Evolutionary conservation across 2,797 vertebrate species (phyloP), one percentile per base, ranked within the genome.

Genomic region (Hydrocynus forskahlii): DNA sequence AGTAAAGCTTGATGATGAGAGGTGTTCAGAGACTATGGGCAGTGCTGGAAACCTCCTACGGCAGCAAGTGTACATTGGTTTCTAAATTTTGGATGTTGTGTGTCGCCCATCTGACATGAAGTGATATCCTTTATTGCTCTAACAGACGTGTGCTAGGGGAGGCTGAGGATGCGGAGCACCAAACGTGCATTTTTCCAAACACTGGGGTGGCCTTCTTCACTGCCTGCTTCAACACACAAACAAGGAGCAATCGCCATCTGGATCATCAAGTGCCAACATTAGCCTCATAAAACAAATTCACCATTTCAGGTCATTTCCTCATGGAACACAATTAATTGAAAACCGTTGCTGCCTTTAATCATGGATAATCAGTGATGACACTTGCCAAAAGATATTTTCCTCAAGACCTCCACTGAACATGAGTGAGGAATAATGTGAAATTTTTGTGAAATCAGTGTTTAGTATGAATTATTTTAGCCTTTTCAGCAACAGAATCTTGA

Each of bases 91-190:
- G 48, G 12, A 50, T 12, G 48, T 64, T 38, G 35, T 35, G 29
- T 63, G 55, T 7, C 8, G 2, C 9, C 4, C 10, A 19, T 1
- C 63, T n/a, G 63, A 64, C 4, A 7, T 14, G 16, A 17, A 23
- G 9, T 13, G 7, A 19, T 4, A 12, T 10, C 38, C 59, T 55
- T 48, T 62, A 57, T 23, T 89, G 89, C 85, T 93, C 89, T 88
- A 75, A 90, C 90, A 92, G 90, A 90, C 90, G 90, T 87, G 59
- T 54, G 43, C 63, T 7, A 25, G 76, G 79, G 79, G 70, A 69
- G 70, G 78, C 52, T 70, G 35, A 64, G 74, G 57, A 64, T 78
- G 57, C 50, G 21, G 40, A 76, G 76, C 72, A 64, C 82, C 79
- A 76, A 69, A 76, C 81, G 83, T 38, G 21, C 75, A 80, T 88